Base-by-base conservation (phyloP, 2,797 vertebrate species). In the Mareca strepera region DNA sequence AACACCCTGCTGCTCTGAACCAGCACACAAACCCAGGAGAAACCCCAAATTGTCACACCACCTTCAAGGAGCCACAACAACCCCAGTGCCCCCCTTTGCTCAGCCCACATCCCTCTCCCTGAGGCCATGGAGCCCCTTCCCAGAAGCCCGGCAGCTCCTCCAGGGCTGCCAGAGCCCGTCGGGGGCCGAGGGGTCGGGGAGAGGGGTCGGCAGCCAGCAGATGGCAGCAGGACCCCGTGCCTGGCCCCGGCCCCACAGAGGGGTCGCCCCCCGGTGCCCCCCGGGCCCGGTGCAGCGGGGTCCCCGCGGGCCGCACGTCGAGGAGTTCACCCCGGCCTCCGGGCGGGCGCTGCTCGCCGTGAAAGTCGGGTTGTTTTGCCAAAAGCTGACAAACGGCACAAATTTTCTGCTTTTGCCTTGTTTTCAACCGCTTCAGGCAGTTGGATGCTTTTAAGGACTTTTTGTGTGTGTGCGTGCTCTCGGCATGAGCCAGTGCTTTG, bases 11-110 rank as follows among this genome's bases (percentile, higher is more conserved):
- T 78, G 58, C 67, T 29, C 39, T 5, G 0, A 78, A 56, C 37
- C 37, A 13, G 17, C 64, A 17, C 37, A 50, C 8, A 3, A 82
- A 17, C 23, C 8, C 62, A 20, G 44, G 48, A n/a, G 67, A 14
- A 59, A 33, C n/a, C 21, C n/a, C 0, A 69, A 29, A 16, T 7
- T 1, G n/a, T 5, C 59, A 35, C 39, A 3, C 6, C 39, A 2
- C 2, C 53, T 48, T 31, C 67, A 8, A 3, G 31, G 0, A 46
- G 48, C 23, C 0, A 0, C n/a, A n/a, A 39, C 35, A 41, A 41
- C 35, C 63, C 16, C 21, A 3, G 29, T 0, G 1, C 3, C 2
- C 9, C 29, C 60, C 6, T 77, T 67, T 33, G 17, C 21, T 33
- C 17, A 0, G 20, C 69, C 53, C 8, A 3, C 67, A 69, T 46